Evolutionary conservation across 2,888 invertebrate genomes (phyloP).

Genomic region (Metacarcinus magister): DNA sequence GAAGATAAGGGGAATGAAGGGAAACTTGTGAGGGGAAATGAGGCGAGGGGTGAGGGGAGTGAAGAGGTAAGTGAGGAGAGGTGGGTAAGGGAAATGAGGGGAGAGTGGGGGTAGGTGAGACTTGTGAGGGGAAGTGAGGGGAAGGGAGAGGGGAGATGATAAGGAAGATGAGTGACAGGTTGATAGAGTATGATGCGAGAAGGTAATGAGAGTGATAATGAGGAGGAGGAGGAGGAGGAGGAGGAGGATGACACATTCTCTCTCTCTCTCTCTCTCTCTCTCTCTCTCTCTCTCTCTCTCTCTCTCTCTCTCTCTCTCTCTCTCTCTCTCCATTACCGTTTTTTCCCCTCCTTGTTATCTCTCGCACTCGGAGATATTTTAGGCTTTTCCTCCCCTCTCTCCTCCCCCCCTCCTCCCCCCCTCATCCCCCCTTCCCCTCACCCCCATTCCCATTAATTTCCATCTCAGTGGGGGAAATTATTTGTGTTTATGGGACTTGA

Average conservation of each 20-base stretch:
- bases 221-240: neutral
- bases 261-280: conserved; percentile 15
- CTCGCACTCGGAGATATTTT: neutral
- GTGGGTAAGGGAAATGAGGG: neutral
- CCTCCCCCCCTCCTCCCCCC: neutral
- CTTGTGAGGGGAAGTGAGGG: neutral
- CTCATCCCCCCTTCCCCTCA: neutral
- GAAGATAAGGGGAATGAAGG: neutral
- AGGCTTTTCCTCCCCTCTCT: neutral
- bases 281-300: conserved; percentile 42
- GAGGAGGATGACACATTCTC: neutral
- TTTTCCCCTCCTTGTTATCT: neutral
- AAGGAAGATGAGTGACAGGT: neutral
- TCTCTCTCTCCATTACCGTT: neutral
- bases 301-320: conserved; percentile 45
- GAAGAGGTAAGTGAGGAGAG: neutral
- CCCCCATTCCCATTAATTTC: neutral
- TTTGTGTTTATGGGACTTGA: neutral
- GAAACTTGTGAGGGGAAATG: neutral
- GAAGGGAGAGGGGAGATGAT: neutral
- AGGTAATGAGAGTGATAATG: neutral
- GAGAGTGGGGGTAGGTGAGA: neutral
- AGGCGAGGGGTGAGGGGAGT: neutral
- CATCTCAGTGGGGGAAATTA: neutral
- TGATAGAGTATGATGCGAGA: neutral